Conservation (phyloP, 2,888 invertebrate species). For the Pachycephus smyrnensis region DNA sequence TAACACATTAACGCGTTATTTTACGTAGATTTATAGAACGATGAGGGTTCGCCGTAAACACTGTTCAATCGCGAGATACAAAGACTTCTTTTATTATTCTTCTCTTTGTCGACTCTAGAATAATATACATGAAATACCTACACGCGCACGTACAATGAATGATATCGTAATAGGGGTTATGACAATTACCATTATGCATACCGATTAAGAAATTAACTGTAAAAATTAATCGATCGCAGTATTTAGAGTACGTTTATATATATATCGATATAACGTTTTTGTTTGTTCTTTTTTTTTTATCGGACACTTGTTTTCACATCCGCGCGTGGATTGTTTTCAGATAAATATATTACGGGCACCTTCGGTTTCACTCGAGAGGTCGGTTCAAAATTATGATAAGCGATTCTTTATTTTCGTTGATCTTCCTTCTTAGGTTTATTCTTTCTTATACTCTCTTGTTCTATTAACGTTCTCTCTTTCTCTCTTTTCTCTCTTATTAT, state of each 20-base stretch:
- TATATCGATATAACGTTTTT: background rate
- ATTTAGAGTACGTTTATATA: background rate
- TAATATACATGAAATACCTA: slow-evolving; percentile 17
- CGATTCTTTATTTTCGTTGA: background rate
- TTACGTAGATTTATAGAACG: background rate
- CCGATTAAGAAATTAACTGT: slow-evolving; percentile 5
- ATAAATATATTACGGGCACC: background rate
- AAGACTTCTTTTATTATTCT: slow-evolving; percentile 37
- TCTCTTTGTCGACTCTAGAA: slow-evolving; percentile 6
- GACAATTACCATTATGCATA: slow-evolving; percentile 32
- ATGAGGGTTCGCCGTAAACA: slow-evolving; percentile 33
- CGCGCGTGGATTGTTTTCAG: background rate
- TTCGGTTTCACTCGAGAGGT: background rate
- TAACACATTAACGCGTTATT: background rate
- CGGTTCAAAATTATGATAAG: background rate
- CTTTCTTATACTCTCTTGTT: background rate
- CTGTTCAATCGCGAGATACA: slow-evolving; percentile 38
- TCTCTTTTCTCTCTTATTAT: background rate
- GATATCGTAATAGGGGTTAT: slow-evolving; percentile 40
- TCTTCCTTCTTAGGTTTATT: background rate
- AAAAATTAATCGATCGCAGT: slow-evolving; percentile 1
- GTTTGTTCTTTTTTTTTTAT: slow-evolving; percentile 1
- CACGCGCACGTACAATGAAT: slow-evolving; percentile 42
- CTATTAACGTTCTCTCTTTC: background rate
- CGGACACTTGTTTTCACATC: background rate